Conservation (phyloP, 2,113 vertebrate genomes). For the Cisticola juncidis region DNA sequence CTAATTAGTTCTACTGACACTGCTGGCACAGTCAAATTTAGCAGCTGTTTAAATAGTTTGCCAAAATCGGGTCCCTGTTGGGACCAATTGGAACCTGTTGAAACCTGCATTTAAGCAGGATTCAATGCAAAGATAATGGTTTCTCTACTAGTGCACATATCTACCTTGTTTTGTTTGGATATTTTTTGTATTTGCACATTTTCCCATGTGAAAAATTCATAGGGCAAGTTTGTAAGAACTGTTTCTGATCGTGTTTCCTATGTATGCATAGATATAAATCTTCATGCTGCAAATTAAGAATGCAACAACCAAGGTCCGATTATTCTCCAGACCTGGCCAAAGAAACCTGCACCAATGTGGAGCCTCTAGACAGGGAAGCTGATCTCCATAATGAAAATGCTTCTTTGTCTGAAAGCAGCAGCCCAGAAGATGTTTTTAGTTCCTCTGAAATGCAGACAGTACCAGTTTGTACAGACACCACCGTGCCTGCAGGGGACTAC, state of each 20-base stretch:
- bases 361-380: not conserved
- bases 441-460: not conserved
- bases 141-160: not conserved
- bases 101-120: not conserved
- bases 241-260: not conserved
- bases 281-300: not conserved
- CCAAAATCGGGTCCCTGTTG: not conserved
- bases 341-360: not conserved
- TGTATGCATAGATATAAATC: not conserved
- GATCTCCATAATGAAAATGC: not conserved
- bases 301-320: constrained; percentile 7
- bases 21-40: not conserved
- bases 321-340: not conserved
- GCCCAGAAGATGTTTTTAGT: not conserved
- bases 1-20: not conserved
- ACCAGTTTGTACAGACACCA: not conserved
- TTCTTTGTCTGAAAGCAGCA: not conserved
- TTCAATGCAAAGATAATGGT: not conserved
- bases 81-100: too few relatives aligned
- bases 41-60: not conserved
- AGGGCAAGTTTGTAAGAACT: not conserved
- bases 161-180: not conserved
- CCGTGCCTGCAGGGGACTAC: not conserved
- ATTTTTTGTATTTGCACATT: not conserved
- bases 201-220: not conserved